Evolutionary conservation across 2,113 vertebrate genomes (phyloP), one percentile per base, ranked within the genome.

Genomic region (Psittacus erithacus): DNA sequence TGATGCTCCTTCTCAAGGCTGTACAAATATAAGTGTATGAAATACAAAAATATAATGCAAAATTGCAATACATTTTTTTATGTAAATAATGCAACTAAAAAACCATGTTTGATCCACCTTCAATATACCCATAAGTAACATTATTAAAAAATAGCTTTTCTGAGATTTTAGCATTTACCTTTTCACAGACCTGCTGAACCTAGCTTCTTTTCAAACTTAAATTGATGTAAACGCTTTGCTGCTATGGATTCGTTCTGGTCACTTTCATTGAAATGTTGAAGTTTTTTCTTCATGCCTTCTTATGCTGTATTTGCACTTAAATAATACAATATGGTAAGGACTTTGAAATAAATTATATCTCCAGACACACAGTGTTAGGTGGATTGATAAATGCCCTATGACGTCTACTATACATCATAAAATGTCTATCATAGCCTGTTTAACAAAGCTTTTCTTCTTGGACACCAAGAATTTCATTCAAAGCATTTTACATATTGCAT

Each of bases 181-280:
- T 86, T 59, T 77, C 63, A 79, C 65, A 93, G 52, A 94, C 64
- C 57, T 96, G 18, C 35, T 92, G 82, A 96, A 41, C 43, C 39
- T 85, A 95, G 43, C 83, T 96, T 91, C 90, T 97, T 97, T 86
- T 82, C 74, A 95, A 89, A 70, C 69, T 98, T 89, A 97, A 97
- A 95, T 81, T 95, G 86, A 96, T 96, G 49, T 96, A 96, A 97
- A 97, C 4, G 93, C 95, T 97, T 97, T 97, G 88, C 98, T 97
- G 95, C 96, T 97, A 95, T 98, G 95, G 96, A 98, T 98, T 98
- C 64, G 98, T 97, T 95, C 97, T 98, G 98, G 98, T 98, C 97
- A 96, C 90, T 98, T 98, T 96, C 95, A 97, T 98, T 98, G 98
- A 96, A 97, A 96, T 90, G 84, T 88, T 97, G 92, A 92, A 50